Evolutionary conservation across 2,113 vertebrate genomes (phyloP), one percentile per base, ranked within the genome.

Genomic region (Sitta europaea): DNA sequence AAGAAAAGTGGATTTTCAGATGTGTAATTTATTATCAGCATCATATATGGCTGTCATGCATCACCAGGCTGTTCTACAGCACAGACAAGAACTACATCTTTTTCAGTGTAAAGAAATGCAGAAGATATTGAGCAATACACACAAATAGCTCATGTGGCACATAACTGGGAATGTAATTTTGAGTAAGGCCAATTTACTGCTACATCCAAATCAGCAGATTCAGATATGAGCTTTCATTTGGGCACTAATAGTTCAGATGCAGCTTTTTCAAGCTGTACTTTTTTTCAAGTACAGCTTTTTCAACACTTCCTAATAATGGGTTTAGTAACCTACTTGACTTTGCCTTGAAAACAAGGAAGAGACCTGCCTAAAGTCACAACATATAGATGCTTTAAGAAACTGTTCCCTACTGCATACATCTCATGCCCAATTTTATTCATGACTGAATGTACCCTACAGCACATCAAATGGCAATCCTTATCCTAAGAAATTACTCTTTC

Each of bases 121-220:
- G 36, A 62, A 42, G 9, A 92, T 0, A 1, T 40, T 12, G n/a
- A 45, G 51, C 29, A 82, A 51, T 14, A 73, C 74, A 80, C 14
- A 16, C 20, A 71, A 83, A 80, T 1, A 54, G 35, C 15, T 65
- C 0, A 0, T 33, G 0, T 42, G 29, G 18, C 35, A 86, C 43
- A 63, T 33, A 80, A 63, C 9, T 21, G 7, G 12, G 25, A 10
- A 40, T 0, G 0, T 28, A 9, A 50, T 63, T 74, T 77, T 62
- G 31, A 58, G 12, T 29, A 84, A 61, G 91, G 23, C 3, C 23
- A 47, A 54, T 50, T 36, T 67, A 57, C 6, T 62, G 23, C 47
- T 77, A 58, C 27, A 61, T 48, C 40, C 63, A 71, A 75, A 84
- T 45, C 20, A 87, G 40, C 21, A 68, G 17, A 57, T 53, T 68